Evolutionary conservation across 2,888 invertebrate species (phyloP).

Genomic region (Plebejus anna): DNA sequence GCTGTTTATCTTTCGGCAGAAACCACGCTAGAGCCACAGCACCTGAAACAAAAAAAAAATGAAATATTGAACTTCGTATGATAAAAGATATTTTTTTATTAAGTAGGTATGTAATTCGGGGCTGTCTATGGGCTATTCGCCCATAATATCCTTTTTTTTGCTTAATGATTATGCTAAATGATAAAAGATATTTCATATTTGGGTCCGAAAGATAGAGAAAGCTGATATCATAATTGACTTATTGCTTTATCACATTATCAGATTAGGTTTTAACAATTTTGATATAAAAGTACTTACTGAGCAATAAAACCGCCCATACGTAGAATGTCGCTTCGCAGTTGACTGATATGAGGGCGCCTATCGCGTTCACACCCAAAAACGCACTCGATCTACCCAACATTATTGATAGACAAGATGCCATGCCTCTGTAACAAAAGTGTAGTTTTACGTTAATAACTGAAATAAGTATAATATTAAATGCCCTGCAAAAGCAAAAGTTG

Average conservation of each 20-base stretch:
- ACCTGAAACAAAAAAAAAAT: constrained; percentile 47
- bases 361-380: constrained; percentile 81
- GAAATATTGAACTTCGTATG: background rate
- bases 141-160: too few species aligned
- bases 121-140: too few species aligned
- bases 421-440: constrained; percentile 64
- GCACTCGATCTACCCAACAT: constrained; percentile 83
- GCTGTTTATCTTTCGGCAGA: constrained; percentile 57
- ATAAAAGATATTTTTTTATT: too few species aligned
- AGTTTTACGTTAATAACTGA: too few species aligned
- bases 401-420: constrained; percentile 82
- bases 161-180: too few species aligned
- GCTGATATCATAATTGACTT: background rate
- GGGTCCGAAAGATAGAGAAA: background rate
- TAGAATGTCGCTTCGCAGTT: constrained; percentile 83
- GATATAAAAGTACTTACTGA: constrained; percentile 59
- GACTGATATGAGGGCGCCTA: constrained; percentile 81
- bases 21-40: constrained; percentile 62
- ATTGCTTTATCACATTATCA: background rate
- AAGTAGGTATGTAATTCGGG: too few species aligned
- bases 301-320: constrained; percentile 71
- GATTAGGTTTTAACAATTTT: background rate
- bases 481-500: too few species aligned
- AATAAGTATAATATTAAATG: too few species aligned
- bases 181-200: background rate